Conservation (phyloP, 2,797 vertebrate genomes). For the Ptychadena robeensis region DNA sequence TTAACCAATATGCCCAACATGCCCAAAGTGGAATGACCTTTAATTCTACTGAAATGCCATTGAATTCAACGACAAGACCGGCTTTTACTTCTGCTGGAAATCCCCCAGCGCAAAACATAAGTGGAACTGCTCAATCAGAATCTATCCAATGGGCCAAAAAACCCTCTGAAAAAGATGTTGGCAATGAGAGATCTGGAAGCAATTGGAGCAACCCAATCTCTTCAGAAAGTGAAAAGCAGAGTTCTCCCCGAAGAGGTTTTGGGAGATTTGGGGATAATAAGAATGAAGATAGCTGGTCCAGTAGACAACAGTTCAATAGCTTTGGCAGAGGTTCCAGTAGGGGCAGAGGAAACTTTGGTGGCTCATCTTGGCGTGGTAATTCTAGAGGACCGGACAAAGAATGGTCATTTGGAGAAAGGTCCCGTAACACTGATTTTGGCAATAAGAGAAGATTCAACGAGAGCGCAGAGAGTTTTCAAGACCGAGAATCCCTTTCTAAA, state of each 20-base stretch:
- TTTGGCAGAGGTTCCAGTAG: constrained; percentile 12
- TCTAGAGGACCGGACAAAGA: not conserved
- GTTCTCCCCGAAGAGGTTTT: constrained; percentile 18
- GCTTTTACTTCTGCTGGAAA: not conserved
- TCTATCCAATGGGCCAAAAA: not conserved
- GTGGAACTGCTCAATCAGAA: not conserved
- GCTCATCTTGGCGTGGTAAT: constrained; percentile 1
- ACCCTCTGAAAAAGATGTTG: not conserved
- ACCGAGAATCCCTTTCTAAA: constrained; percentile 29
- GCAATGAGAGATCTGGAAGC: not conserved
- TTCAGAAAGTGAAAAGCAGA: not conserved
- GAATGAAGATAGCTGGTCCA: constrained; percentile 31
- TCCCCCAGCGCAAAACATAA: not conserved
- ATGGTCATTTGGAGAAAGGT: constrained; percentile 31
- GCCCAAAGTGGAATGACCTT: constrained; percentile 10
- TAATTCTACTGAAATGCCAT: not conserved
- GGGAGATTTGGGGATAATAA: constrained; percentile 37
- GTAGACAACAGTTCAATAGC: constrained; percentile 3
- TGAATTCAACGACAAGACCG: not conserved
- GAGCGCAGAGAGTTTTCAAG: constrained; percentile 6
- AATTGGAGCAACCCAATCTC: not conserved
- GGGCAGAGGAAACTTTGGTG: not conserved
- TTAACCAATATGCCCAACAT: too few species aligned
- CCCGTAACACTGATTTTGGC: constrained; percentile 22
- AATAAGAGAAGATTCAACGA: constrained; percentile 31